phyloP scores from a whole-genome alignment of 2,888 invertebrate genomes.

The Epirrhoe alternata region DNA sequence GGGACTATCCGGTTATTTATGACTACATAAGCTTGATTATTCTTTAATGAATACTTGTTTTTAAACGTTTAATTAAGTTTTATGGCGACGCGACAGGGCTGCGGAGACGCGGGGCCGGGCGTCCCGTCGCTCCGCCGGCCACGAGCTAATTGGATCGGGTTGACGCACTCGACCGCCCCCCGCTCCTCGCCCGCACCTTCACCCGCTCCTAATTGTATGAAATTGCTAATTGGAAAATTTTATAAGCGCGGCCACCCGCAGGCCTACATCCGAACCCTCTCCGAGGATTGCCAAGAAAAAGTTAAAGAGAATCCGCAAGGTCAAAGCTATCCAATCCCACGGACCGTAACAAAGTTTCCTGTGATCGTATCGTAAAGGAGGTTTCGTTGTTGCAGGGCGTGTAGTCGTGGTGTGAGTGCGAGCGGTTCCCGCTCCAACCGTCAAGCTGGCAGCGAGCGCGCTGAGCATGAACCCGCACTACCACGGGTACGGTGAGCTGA shows the following conservation, averaged over 20 bases:
- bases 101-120: constrained; percentile 64
- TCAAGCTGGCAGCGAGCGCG: constrained; percentile 95
- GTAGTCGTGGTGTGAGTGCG: constrained; percentile 80
- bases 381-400: constrained; percentile 72
- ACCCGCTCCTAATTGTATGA: constrained; percentile 82
- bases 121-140: constrained; percentile 83
- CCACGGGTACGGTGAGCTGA: constrained; percentile 93
- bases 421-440: constrained; percentile 86
- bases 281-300: constrained; percentile 33
- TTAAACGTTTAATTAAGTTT: constrained; percentile 86
- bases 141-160: constrained; percentile 85
- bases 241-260: constrained; percentile 82
- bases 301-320: constrained; percentile 32
- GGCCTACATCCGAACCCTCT: constrained; percentile 66
- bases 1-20: constrained; percentile 86
- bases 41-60: constrained; percentile 86
- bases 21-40: constrained; percentile 86
- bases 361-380: constrained; percentile 15
- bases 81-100: constrained; percentile 85
- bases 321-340: constrained; percentile 26
- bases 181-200: constrained; percentile 56
- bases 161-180: constrained; percentile 72
- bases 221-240: constrained; percentile 86
- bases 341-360: constrained; percentile 9
- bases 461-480: constrained; percentile 96